Evolutionary conservation across 2,797 vertebrate genomes (phyloP).

Genomic region (Acipenser ruthenus): DNA sequence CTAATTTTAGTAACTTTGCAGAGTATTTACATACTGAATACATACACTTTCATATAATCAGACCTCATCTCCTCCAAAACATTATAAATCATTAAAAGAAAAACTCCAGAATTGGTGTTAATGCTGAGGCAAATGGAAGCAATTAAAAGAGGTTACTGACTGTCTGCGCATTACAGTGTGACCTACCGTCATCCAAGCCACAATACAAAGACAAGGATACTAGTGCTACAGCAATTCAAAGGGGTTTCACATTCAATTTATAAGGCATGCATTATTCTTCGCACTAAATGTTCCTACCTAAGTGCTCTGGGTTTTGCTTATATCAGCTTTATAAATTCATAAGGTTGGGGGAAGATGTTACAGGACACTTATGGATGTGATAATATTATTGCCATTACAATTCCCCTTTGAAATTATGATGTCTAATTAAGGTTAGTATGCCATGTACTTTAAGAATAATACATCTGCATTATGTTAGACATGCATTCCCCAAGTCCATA

Average conservation of each 20-base stretch:
- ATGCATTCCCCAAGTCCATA: constrained; percentile 38
- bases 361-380: constrained; percentile 45
- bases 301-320: constrained; percentile 47
- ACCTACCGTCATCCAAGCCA: constrained; percentile 52
- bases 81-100: too few species aligned
- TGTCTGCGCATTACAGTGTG: constrained; percentile 53
- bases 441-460: constrained; percentile 40
- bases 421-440: constrained; percentile 45
- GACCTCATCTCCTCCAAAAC: not conserved
- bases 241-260: constrained; percentile 62
- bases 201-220: constrained; percentile 39
- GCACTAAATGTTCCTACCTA: constrained; percentile 27
- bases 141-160: constrained; percentile 55
- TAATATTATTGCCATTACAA: constrained; percentile 38
- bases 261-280: constrained; percentile 58
- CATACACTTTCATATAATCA: too few species aligned
- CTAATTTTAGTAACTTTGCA: too few species aligned
- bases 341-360: constrained; percentile 45
- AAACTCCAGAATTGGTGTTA: not conserved
- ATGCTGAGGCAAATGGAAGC: constrained; percentile 55
- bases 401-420: constrained; percentile 45
- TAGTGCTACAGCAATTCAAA: constrained; percentile 53
- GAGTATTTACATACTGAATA: not conserved
- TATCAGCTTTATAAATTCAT: constrained; percentile 49
- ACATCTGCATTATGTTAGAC: constrained; percentile 48